These are phyloP conservation scores for Cottus gobio DNA, from an alignment of 2,113 vertebrate genomes.

Conservation along the genomic window DNA sequence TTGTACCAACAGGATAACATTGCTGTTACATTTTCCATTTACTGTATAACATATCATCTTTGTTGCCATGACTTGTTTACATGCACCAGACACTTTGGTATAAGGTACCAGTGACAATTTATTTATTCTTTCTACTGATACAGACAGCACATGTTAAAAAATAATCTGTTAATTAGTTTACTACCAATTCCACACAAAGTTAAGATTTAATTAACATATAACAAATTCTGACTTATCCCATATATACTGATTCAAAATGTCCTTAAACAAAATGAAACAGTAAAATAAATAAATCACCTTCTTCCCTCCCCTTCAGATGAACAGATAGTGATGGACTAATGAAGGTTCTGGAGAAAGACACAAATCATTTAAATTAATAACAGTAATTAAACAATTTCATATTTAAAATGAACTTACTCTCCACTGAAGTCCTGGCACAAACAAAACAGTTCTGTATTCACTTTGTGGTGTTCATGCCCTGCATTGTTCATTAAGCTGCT, in stretches of 20 bases:
- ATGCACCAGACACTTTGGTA: background rate
- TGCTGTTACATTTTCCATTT: background rate
- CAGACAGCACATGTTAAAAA: background rate
- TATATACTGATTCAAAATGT: slow-evolving; percentile 1
- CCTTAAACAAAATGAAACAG: background rate
- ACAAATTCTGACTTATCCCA: background rate
- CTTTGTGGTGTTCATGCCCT: slow-evolving; percentile 45
- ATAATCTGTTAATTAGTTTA: slow-evolving; percentile 8
- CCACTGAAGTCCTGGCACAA: slow-evolving; percentile 33
- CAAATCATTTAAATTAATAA: slow-evolving; percentile 28
- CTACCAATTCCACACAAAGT: background rate
- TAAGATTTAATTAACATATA: background rate
- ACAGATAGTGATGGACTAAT: slow-evolving; percentile 38
- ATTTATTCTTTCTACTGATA: background rate
- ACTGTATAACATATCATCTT: background rate
- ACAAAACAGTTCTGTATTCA: slow-evolving; percentile 15
- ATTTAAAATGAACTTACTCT: slow-evolving; percentile 21
- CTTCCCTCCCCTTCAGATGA: slow-evolving; percentile 43
- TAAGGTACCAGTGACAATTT: background rate
- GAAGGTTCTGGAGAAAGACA: slow-evolving; percentile 50
- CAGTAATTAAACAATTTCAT: background rate
- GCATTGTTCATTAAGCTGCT: slow-evolving; percentile 75
- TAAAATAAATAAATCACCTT: slow-evolving; percentile 58
- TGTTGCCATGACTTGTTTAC: background rate
- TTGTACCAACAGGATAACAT: background rate